phyloP scores from a whole-genome alignment of 2,888 invertebrate species.

The Ptycholaimellus sp. region DNA sequence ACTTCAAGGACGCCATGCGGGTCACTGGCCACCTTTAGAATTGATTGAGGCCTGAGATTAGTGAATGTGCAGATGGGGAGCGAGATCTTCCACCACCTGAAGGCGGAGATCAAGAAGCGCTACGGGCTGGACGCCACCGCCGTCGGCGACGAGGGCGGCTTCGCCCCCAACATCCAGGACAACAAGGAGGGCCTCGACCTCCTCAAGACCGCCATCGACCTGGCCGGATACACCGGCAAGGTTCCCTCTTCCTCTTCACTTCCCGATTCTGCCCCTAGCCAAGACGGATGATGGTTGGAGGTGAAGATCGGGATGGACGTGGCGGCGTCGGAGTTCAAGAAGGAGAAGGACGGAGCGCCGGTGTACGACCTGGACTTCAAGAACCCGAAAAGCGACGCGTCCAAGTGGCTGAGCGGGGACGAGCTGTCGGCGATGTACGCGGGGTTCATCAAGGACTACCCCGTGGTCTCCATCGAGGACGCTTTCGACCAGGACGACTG shows the following conservation, averaged over 20 bases:
- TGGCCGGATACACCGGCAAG: conserved; percentile 83
- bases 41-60: too few species aligned
- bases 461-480: conserved; percentile 81
- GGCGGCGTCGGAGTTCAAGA: conserved; percentile 85
- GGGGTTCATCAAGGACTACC: conserved; percentile 60
- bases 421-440: conserved; percentile 58
- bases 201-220: conserved; percentile 23
- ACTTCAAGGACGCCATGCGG: conserved; percentile 88
- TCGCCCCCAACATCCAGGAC: conserved; percentile 82
- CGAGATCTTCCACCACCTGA: conserved; percentile 74
- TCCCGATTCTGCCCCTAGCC: background rate
- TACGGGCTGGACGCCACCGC: conserved; percentile 80
- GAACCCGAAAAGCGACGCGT: conserved; percentile 59
- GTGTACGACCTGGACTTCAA: conserved; percentile 84
- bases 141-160: conserved; percentile 95
- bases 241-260: too few species aligned
- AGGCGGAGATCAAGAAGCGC: conserved; percentile 71
- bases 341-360: conserved; percentile 31
- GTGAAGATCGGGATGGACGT: conserved; percentile 94
- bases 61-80: too few species aligned
- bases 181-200: conserved; percentile 48
- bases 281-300: background rate
- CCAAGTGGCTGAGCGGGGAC: conserved; percentile 38
- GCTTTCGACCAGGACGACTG: conserved; percentile 95
- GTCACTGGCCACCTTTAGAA: too few species aligned